A percentile compares a stretch with the other conserved stretches of the same genome.
phyloP scores from a whole-genome alignment of 2,888 invertebrate genomes.

The Xylocampa areola region DNA sequence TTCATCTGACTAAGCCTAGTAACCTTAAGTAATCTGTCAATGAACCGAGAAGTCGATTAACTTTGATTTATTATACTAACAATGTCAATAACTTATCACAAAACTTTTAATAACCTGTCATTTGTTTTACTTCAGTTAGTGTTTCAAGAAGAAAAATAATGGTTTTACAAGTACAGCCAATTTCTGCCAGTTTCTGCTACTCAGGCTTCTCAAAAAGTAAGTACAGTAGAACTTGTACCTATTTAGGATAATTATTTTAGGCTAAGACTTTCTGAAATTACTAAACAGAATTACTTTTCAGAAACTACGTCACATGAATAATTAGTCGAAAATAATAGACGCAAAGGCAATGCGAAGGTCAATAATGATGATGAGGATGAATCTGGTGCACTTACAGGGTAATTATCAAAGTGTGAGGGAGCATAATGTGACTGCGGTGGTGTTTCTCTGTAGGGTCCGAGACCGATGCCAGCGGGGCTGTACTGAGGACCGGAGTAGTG shows the following conservation, averaged over 20 bases:
- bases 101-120: slow-evolving; percentile 34
- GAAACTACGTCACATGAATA: too few relatives aligned
- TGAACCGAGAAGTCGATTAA: slow-evolving; percentile 4
- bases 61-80: slow-evolving; percentile 20
- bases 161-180: slow-evolving; percentile 16
- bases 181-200: too few relatives aligned
- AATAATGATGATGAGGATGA: background rate
- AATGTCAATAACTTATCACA: slow-evolving; percentile 5
- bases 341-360: too few relatives aligned
- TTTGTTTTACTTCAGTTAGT: slow-evolving; percentile 15
- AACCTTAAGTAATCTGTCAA: background rate
- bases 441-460: slow-evolving; percentile 90
- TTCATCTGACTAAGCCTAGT: background rate
- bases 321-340: too few relatives aligned
- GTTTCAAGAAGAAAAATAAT: slow-evolving; percentile 1
- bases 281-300: too few relatives aligned
- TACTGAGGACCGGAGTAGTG: slow-evolving; percentile 92
- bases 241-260: too few relatives aligned
- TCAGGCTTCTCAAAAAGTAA: too few relatives aligned
- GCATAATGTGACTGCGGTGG: slow-evolving; percentile 72
- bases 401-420: slow-evolving; percentile 84
- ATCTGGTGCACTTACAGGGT: slow-evolving; percentile 72
- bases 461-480: slow-evolving; percentile 93
- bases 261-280: too few relatives aligned
- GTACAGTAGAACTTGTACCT: too few relatives aligned